These are phyloP conservation scores for Lipotes vexillifer DNA, from an alignment of 2,113 vertebrate species.

Conservation along the genomic window DNA sequence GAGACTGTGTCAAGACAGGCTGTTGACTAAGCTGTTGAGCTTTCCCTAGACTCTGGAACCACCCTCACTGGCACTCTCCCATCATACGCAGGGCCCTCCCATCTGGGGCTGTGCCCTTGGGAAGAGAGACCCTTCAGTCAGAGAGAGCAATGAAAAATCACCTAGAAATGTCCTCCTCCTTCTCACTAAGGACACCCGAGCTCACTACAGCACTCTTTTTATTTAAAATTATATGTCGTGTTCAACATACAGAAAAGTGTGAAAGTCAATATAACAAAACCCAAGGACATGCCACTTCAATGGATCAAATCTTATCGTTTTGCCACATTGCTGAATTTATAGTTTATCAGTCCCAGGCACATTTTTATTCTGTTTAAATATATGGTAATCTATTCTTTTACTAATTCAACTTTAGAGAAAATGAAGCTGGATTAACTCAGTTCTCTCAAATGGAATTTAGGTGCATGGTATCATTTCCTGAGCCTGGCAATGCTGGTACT, in stretches of 20 bases:
- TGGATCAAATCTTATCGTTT: neutral
- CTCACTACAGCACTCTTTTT: neutral
- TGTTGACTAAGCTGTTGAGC: neutral
- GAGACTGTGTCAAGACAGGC: neutral
- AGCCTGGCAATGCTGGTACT: neutral
- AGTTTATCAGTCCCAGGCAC: neutral
- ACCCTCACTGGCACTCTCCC: too few relatives aligned
- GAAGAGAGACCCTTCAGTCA: neutral
- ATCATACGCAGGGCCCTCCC: neutral
- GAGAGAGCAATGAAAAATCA: neutral
- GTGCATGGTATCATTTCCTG: neutral
- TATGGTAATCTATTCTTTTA: neutral
- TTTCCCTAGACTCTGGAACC: neutral
- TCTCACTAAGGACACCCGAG: neutral
- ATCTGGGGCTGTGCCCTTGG: neutral
- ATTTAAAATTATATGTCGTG: neutral
- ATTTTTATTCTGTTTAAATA: neutral
- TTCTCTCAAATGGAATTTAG: neutral
- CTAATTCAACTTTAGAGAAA: neutral
- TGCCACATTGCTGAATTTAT: neutral
- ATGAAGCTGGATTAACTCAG: neutral
- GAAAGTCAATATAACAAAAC: neutral
- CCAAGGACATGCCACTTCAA: neutral
- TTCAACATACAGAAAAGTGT: neutral
- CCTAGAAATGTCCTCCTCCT: neutral